Base-by-base conservation (phyloP, 2,888 invertebrate species). In the Megaustenia siamemsis region DNA sequence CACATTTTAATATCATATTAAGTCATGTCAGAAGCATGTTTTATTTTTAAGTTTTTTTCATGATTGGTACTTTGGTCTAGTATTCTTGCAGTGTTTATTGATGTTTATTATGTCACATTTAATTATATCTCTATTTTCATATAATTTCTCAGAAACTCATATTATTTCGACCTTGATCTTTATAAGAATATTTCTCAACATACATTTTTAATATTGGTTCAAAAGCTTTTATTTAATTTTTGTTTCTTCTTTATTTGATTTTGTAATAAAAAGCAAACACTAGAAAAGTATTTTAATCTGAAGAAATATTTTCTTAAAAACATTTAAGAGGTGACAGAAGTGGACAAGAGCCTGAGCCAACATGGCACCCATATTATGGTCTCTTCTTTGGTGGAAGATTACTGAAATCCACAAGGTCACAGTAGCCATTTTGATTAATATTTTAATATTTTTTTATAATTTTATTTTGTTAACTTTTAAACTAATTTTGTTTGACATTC, bases 341-440 rank as follows among this genome's bases (percentile, higher is more conserved):
- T n/a, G 40, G 60, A 77, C 38, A 5, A 24, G 12, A 49, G 49
- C 24, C 3, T 2, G 66, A 78, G 28, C 28, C 66, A 43, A 78
- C 63, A 32, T 78, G 78, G 78, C 43, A 28, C 18, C 78, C 78
- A 28, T 78, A 78, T 78, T 78, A 43, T 78, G 43, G 45, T 60
- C 63, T 66, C 78, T 66, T 60, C 78, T 78, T 78, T 63, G 78
- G 78, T 43, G 78, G 78, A 78, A 63, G 78, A 63, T 78, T 63
- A 56, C 38, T 40, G 49, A 53, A 32, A 10, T 24, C 35, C 5
- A 69, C 28, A 45, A 80, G 53, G 71, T 80, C 18, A 68, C 28
- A 5, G 18, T 66, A 45, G 35, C 45, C 24, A 10, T 38, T 49
- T 66, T 68, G 45, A 18, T 56, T 56, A 45, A 35, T n/a, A 71